phyloP scores from a whole-genome alignment of 2,888 invertebrate species.

The Nemurella pictetii region DNA sequence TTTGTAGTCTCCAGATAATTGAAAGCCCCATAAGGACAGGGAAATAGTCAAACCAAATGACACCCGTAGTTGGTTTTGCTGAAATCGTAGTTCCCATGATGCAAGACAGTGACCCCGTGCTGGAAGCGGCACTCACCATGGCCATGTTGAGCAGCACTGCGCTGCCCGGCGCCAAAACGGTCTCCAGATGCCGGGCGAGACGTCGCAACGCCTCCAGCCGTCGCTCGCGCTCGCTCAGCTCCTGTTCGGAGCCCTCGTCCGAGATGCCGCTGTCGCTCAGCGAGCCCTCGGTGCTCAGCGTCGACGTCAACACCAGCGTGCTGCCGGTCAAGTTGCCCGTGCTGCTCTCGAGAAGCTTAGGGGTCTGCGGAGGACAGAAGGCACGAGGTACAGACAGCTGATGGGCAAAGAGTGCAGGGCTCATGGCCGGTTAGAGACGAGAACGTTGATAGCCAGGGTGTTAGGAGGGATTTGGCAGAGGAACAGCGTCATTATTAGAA shows the following conservation, averaged over 20 bases:
- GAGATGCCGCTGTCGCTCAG: slow-evolving; percentile 79
- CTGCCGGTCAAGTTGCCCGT: slow-evolving; percentile 33
- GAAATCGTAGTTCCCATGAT: too few relatives aligned
- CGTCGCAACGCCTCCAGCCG: slow-evolving; percentile 68
- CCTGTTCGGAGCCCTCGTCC: slow-evolving; percentile 72
- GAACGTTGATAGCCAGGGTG: too few relatives aligned
- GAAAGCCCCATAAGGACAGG: too few relatives aligned
- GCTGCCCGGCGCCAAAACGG: slow-evolving; percentile 68
- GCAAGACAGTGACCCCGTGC: too few relatives aligned
- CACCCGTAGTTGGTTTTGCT: too few relatives aligned
- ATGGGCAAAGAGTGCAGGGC: too few relatives aligned
- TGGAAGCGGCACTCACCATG: slow-evolving; percentile 54
- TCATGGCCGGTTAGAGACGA: too few relatives aligned
- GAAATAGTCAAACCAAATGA: too few relatives aligned
- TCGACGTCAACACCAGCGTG: slow-evolving; percentile 26
- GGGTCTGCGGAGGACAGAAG: slow-evolving; percentile 30
- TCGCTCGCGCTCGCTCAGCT: slow-evolving; percentile 65
- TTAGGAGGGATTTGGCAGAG: too few relatives aligned
- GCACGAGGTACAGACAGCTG: too few relatives aligned
- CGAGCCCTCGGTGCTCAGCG: slow-evolving; percentile 57
- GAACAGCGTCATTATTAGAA: too few relatives aligned
- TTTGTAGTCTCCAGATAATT: too few relatives aligned
- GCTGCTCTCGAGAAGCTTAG: slow-evolving; percentile 38
- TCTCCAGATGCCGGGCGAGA: slow-evolving; percentile 67
- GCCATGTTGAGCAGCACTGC: slow-evolving; percentile 66